A percentile compares a stretch with the other conserved stretches of the same genome.
Evolutionary conservation across 2,888 invertebrate species (phyloP).

Genomic region (Caenorhabditis plicata): DNA sequence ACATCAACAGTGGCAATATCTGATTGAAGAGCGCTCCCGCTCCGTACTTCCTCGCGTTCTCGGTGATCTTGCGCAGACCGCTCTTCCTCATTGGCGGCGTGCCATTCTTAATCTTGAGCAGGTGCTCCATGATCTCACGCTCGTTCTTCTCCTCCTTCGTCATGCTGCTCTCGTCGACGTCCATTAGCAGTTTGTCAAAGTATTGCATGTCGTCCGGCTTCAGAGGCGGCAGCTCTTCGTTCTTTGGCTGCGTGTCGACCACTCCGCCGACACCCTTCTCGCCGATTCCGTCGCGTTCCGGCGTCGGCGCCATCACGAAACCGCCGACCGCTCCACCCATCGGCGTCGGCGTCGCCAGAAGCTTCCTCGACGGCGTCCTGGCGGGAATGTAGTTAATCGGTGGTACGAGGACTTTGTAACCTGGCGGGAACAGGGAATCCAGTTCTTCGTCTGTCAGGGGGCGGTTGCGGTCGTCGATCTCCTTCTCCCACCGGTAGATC

Average conservation of each 20-base stretch:
- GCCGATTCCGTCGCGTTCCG: conserved; percentile 56
- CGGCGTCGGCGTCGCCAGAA: conserved; percentile 97
- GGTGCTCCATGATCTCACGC: conserved; percentile 95
- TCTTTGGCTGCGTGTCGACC: conserved; percentile 89
- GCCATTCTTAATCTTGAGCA: conserved; percentile 98
- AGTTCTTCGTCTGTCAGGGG: conserved; percentile 95
- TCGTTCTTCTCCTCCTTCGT: conserved; percentile 93
- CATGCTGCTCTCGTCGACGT: conserved; percentile 86
- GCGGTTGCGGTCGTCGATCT: conserved; percentile 95
- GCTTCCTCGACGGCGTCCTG: conserved; percentile 92
- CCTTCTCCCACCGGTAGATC: conserved; percentile 71
- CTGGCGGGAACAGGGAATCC: conserved; percentile 94
- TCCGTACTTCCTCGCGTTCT: conserved; percentile 96
- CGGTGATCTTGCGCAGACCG: conserved; percentile 76
- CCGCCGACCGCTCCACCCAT: conserved; percentile 74
- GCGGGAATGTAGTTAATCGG: conserved; percentile 94
- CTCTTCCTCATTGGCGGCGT: conserved; percentile 96
- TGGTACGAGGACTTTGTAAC: conserved; percentile 89
- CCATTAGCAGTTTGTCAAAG: conserved; percentile 94
- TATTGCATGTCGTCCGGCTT: conserved; percentile 99
- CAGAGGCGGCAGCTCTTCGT: conserved; percentile 92
- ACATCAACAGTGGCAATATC: conserved; percentile 97
- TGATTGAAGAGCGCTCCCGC: conserved; percentile 98
- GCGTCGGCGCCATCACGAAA: conserved; percentile 81
- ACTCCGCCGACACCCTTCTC: conserved; percentile 61